Evolutionary conservation across 2,888 invertebrate species (phyloP), one percentile per base, ranked within the genome.

Genomic region (Drosophila differens): DNA sequence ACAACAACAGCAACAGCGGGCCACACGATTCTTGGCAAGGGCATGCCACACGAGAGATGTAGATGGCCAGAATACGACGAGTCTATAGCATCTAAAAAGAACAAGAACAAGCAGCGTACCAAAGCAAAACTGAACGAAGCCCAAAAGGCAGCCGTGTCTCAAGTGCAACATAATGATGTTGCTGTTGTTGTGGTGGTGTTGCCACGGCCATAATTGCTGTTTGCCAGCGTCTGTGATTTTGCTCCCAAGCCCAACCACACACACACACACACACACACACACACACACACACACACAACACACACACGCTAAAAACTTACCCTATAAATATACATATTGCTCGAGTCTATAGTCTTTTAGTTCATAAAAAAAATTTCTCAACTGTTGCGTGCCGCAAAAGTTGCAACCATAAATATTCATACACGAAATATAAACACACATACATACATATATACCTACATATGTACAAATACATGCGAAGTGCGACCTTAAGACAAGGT

Each of bases 131-230:
- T 59, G 67, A 69, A 68, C 76, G 52, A 60, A 69, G 58, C 71
- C 72, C 64, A 68, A 72, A 67, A 58, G 47, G 47, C 47, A 47
- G 41, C 54, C 70, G 58, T 69, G 80, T 74, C 81, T 75, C 81
- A 83, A 83, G 79, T 83, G 79, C 81, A 81, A 79, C 79, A 77
- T 79, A 74, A 82, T 82, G 54, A 79, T 79, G 69, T 70, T 74
- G 47, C 44, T 59, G 65, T 62, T 65, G 63, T 39, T 62, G 41
- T 33, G 62, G 62, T 67, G 67, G 52, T 70, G 68, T 69, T 78
- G 79, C 71, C 77, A 76, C 74, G 70, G 77, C 77, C 69, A 82
- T 74, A 83, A 79, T 82, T 83, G 76, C 72, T 74, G 74, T 80
- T 67, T 73, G 81, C 68, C 51, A 76, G 69, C 65, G 63, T 74